Percentiles rank a stretch among this genome's conserved stretches.
Conservation (phyloP, 1,140 invertebrate genomes). For the Drosophila tristis region DNA sequence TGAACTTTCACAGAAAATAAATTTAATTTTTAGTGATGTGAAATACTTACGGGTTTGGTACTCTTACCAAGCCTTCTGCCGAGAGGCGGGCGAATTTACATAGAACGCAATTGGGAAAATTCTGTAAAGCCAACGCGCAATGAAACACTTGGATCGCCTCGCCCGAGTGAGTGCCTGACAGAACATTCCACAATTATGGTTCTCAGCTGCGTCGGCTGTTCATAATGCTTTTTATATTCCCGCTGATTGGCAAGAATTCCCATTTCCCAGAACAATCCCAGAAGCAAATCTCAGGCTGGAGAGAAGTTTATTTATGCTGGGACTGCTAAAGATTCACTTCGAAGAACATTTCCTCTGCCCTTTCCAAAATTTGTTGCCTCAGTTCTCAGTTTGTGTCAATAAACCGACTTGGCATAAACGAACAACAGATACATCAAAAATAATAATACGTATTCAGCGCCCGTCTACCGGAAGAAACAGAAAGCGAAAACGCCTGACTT, state of each 20-base stretch:
- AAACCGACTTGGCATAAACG: constrained; percentile 36
- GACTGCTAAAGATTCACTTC: no score
- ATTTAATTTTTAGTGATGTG: constrained; percentile 3
- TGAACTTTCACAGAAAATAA: constrained; percentile 10
- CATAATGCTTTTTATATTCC: neutral
- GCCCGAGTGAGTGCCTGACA: constrained; percentile 13
- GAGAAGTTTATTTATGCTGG: no score
- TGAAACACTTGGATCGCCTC: constrained; percentile 6
- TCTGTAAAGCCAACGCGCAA: constrained; percentile 11
- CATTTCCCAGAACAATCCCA: no score
- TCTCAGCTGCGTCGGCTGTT: neutral
- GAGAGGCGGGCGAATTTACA: neutral
- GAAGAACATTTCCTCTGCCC: neutral
- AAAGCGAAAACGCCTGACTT: constrained; percentile 35
- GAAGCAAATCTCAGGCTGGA: no score
- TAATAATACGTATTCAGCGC: constrained; percentile 10
- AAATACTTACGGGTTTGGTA: neutral
- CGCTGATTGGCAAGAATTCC: no score
- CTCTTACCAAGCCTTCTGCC: constrained; percentile 6
- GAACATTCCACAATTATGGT: constrained; percentile 13
- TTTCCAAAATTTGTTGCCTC: neutral
- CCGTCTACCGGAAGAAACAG: constrained; percentile 51
- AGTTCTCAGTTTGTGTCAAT: constrained; percentile 59
- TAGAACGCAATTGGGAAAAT: constrained; percentile 41
- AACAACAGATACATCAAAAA: constrained; percentile 8